Conservation (phyloP, 2,797 vertebrate genomes). For the Scyliorhinus canicula region DNA sequence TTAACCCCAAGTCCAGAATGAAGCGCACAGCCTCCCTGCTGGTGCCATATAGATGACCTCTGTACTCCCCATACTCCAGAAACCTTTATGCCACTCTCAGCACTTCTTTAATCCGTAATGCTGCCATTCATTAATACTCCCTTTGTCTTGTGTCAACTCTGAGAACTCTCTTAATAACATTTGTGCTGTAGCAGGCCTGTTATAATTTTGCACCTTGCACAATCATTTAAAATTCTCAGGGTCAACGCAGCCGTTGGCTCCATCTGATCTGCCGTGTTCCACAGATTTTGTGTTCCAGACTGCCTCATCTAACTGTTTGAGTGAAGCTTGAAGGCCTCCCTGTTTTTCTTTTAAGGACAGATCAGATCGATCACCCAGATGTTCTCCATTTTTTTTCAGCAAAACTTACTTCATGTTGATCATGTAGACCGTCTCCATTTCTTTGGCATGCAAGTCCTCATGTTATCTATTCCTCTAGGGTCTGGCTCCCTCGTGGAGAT, state of each 20-base stretch:
- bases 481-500: neutral
- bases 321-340: neutral
- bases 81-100: slow-evolving; percentile 92
- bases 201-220: neutral
- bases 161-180: no score
- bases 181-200: no score
- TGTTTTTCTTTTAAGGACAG: neutral
- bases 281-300: neutral
- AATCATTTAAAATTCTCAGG: neutral
- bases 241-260: neutral
- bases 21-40: slow-evolving; percentile 70
- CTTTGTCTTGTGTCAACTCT: no score
- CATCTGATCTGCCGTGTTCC: neutral
- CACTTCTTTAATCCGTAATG: no score
- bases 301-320: neutral
- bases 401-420: neutral
- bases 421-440: neutral
- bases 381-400: neutral
- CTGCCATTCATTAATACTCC: no score
- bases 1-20: slow-evolving; percentile 71
- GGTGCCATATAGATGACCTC: slow-evolving; percentile 81
- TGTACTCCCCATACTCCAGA: slow-evolving; percentile 83
- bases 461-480: no score
- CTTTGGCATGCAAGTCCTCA: neutral
- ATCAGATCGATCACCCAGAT: neutral